Conservation (phyloP, 2,113 vertebrate species). For the Vulpes vulpes region DNA sequence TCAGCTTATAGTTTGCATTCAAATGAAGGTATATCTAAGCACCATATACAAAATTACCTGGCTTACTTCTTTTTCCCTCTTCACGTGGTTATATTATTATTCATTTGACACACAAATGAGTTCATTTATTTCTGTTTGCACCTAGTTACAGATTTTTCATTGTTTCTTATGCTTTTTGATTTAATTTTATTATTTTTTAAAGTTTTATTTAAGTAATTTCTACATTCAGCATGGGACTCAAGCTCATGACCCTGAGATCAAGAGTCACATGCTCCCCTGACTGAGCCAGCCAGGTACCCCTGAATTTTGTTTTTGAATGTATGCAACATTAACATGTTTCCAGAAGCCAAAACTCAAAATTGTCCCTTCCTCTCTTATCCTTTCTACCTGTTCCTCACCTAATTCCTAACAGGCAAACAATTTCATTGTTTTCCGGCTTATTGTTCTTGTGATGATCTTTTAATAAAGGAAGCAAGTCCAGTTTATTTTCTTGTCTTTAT, state of each 20-base stretch:
- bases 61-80: neutral
- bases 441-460: neutral
- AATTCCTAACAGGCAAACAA: neutral
- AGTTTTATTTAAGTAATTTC: neutral
- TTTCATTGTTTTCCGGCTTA: neutral
- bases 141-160: neutral
- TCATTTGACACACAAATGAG: neutral
- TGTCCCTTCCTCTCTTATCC: neutral
- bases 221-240: neutral
- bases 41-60: neutral
- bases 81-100: neutral
- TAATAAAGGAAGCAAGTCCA: neutral
- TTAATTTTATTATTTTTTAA: neutral
- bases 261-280: neutral
- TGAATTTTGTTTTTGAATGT: neutral
- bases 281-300: neutral
- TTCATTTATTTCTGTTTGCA: constrained; percentile 28
- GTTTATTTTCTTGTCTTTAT: constrained; percentile 4
- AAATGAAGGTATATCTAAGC: neutral
- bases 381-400: neutral
- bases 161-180: neutral
- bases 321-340: neutral
- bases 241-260: neutral
- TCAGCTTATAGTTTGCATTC: neutral
- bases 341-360: neutral